Evolutionary conservation across 2,113 vertebrate species (phyloP), one percentile per base, ranked within the genome.

Genomic region (Pachypanchax playfairii): DNA sequence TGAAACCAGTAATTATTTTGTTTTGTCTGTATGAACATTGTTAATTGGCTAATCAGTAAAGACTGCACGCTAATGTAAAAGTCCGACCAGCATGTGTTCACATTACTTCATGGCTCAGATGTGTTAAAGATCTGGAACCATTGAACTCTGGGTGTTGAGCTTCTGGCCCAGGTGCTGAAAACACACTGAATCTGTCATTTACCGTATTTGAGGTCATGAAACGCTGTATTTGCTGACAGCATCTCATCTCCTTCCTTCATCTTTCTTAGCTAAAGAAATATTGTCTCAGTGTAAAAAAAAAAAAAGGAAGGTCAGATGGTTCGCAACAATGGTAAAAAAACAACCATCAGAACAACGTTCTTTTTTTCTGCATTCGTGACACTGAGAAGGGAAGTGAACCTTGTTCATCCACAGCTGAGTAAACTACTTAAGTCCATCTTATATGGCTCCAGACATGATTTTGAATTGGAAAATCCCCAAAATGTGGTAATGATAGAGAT

Each of bases 351-450:
- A 65, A 64, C 38, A 42, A n/a, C 61, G 74, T 63, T 56, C 52
- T 57, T 77, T 72, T 28, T 63, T 58, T 25, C 18, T 75, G 67
- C 75, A 82, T 77, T 67, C 60, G 59, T 69, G 73, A 81, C 47
- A 75, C 63, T 64, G 77, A 59, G 63, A 82, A 52, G 63, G 78
- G 84, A 88, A 86, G 82, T 64, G 24, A 68, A 78, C 68, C 79
- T 75, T 87, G 86, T 87, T 77, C 85, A 74, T 77, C 85, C 77
- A 48, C 89, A 92, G 88, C 90, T 92, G 89, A 88, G 74, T 86
- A 90, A 92, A 92, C 91, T 88, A 86, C 67, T 87, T 84, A 86
- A 89, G 84, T 90, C 88, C 38, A 65, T 80, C 78, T 81, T 70
- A 70, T 84, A 82, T 73, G 65, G 65, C 70, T 61, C 70, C 70